Conservation (phyloP, 2,113 vertebrate genomes). For the Miniopterus natalensis region DNA sequence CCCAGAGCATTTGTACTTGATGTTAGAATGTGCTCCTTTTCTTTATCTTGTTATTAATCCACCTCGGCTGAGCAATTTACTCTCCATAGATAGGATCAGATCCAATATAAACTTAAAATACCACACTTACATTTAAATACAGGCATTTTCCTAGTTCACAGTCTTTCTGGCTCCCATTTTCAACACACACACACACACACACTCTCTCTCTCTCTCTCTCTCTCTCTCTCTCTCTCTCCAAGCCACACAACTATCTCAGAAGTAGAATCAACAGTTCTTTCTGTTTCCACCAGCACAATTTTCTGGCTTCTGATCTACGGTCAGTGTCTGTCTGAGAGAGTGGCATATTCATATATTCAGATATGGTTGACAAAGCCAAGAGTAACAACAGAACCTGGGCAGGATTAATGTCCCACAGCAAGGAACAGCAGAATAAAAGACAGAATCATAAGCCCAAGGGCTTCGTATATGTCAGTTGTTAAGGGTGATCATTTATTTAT, state of each 20-base stretch:
- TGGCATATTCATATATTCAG: not conserved
- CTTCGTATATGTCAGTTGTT: not conserved
- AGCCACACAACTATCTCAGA: not conserved
- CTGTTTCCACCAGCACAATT: not conserved
- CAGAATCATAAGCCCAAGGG: not conserved
- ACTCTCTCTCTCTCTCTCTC: not conserved
- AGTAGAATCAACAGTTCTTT: not conserved
- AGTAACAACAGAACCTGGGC: not conserved
- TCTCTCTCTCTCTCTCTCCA: no score
- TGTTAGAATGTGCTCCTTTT: not conserved
- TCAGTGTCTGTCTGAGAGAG: not conserved
- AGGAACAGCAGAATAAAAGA: not conserved
- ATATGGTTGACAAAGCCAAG: not conserved
- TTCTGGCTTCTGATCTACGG: not conserved
- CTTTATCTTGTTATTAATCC: constrained; percentile 39
- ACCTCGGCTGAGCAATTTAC: not conserved
- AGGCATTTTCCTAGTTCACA: not conserved
- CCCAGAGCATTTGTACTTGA: not conserved
- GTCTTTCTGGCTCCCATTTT: not conserved
- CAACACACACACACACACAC: not conserved
- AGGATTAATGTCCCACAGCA: not conserved
- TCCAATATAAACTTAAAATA: not conserved
- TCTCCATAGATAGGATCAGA: constrained; percentile 40
- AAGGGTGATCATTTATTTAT: fast-evolving
- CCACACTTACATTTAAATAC: not conserved